Percentiles rank a stretch among this genome's conserved stretches.
Evolutionary conservation across 1,140 invertebrate species (phyloP).

Genomic region (Cheumatopsyche charites): DNA sequence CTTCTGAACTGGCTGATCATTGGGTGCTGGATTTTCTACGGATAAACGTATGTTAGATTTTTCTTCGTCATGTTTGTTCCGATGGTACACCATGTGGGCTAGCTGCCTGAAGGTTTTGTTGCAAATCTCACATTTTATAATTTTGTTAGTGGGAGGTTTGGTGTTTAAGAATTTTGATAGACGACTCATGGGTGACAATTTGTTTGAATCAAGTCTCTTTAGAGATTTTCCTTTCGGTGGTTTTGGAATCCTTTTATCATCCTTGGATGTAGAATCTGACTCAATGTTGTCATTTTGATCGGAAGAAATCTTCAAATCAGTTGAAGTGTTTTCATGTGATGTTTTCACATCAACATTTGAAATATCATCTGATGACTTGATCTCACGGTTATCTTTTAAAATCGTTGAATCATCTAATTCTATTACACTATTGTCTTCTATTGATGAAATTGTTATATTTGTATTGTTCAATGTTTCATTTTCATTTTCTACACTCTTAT

Average conservation of each 20-base stretch:
- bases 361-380: background rate
- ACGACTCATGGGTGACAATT: slow-evolving; percentile 41
- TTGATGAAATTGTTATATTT: no score
- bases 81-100: slow-evolving; percentile 43
- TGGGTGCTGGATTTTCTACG: background rate
- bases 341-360: background rate
- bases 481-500: no score
- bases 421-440: no score
- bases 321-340: background rate
- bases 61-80: slow-evolving; percentile 30
- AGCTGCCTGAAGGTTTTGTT: slow-evolving; percentile 42
- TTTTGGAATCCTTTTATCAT: background rate
- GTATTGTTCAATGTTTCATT: no score
- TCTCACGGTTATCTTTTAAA: background rate
- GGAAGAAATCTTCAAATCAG: no score
- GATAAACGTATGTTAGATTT: slow-evolving; percentile 35
- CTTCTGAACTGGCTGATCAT: slow-evolving; percentile 49
- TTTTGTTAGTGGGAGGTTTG: slow-evolving; percentile 52
- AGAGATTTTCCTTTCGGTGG: background rate
- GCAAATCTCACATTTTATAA: slow-evolving; percentile 51
- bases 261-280: background rate
- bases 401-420: background rate
- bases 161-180: slow-evolving; percentile 41
- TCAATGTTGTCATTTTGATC: background rate
- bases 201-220: background rate